These are phyloP conservation scores for Orthonyx spaldingii DNA, from an alignment of 2,113 vertebrate genomes.

Conservation along the genomic window DNA sequence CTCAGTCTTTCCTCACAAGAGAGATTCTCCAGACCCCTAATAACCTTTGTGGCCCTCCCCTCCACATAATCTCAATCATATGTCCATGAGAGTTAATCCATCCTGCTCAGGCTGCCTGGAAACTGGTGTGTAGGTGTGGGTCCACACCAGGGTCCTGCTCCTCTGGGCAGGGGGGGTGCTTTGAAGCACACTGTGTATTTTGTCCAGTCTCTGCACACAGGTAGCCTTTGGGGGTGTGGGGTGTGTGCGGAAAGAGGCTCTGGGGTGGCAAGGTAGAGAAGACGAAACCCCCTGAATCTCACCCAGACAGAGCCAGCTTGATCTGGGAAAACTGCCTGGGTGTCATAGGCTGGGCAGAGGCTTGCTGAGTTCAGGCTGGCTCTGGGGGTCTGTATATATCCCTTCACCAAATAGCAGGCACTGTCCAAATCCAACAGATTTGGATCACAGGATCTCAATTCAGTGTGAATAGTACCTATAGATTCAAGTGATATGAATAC, in stretches of 20 bases:
- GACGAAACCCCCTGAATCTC: not conserved
- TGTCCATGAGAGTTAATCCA: not conserved
- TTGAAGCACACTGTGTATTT: not conserved
- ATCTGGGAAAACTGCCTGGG: fast-evolving
- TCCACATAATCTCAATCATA: not conserved
- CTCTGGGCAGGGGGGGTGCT: not conserved
- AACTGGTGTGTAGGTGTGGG: too few relatives aligned
- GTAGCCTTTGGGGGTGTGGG: not conserved
- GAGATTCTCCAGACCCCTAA: not conserved
- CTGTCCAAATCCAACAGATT: not conserved
- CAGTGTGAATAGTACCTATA: not conserved
- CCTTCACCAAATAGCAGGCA: fast-evolving
- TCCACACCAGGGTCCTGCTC: not conserved
- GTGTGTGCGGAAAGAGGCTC: not conserved
- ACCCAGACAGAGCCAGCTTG: fast-evolving
- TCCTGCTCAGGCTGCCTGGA: not conserved
- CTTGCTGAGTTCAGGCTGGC: not conserved
- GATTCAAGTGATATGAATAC: not conserved
- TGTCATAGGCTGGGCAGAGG: not conserved
- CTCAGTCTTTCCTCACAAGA: not conserved
- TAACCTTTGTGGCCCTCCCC: not conserved
- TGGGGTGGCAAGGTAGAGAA: not conserved
- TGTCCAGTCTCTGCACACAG: not conserved
- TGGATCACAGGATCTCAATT: not conserved
- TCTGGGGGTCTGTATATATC: not conserved